phyloP scores from a whole-genome alignment of 2,888 invertebrate species.

The Melanotus villosus region DNA sequence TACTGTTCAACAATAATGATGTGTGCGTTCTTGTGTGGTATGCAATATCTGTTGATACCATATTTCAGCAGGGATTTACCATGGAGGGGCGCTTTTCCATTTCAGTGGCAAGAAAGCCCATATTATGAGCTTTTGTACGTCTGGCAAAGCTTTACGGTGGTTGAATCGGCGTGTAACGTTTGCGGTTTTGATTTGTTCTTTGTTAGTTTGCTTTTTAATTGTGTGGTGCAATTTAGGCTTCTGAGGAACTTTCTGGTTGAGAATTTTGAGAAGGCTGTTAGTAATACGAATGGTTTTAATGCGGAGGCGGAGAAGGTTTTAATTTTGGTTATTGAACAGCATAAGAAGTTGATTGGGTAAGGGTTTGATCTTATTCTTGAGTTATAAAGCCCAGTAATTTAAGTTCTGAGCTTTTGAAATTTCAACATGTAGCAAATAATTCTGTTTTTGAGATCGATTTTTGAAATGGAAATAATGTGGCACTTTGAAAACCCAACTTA shows the following conservation, averaged over 20 bases:
- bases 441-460: too few relatives aligned
- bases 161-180: neutral
- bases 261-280: neutral
- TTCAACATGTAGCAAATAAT: too few relatives aligned
- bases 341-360: too few relatives aligned
- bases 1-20: neutral
- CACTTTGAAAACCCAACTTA: too few relatives aligned
- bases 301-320: too few relatives aligned
- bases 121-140: neutral
- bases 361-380: too few relatives aligned
- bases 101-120: neutral
- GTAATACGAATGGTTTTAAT: too few relatives aligned
- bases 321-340: too few relatives aligned
- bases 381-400: too few relatives aligned
- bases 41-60: neutral
- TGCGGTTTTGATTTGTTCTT: slow-evolving; percentile 10
- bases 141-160: neutral
- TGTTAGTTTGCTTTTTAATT: neutral
- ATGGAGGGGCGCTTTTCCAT: neutral
- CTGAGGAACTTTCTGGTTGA: neutral
- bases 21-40: neutral
- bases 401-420: too few relatives aligned
- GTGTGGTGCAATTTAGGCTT: slow-evolving; percentile 11
- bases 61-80: neutral
- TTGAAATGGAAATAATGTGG: too few relatives aligned